Evolutionary conservation across 1,140 invertebrate genomes (phyloP), one percentile per base, ranked within the genome.

Genomic region (Pogonus chalceus): DNA sequence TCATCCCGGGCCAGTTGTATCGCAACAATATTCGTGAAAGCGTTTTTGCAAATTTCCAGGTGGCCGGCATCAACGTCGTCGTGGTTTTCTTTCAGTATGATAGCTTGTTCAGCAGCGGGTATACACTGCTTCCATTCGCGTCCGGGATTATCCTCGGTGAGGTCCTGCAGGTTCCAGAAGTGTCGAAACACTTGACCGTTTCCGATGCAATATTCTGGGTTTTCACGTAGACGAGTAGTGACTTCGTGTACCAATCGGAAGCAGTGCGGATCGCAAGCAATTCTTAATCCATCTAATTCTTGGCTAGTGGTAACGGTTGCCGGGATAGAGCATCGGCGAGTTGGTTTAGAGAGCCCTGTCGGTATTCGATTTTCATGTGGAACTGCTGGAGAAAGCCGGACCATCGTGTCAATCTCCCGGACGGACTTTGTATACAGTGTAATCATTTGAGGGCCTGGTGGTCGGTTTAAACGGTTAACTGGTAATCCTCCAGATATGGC

Each of bases 391-490:
- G 54, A 37, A 56, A 56, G 1, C 61, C 18, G 14, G 50, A 51
- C 55, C 60, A 64, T 16, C 60, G 20, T 21, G 63, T 53, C 10
- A 65, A 35, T 52, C 61, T 23, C n/a, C 56, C 58, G 4, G 54
- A 26, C 31, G 53, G 65, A 43, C 66, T 60, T 49, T 69, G 69
- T 0, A 69, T 55, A 4, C 61, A 51, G 20, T 65, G 54, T 7
- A 76, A 56, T 61, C 66, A 76, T 39, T 58, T 60, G 2, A 74
- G 52, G 1, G 66, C 53, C 9, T 63, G 57, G 35, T 75, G 71
- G 43, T 76, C 72, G 1, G 70, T 74, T 3, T 65, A 23, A 0
- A 73, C 61, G 2, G 37, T 63, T 37, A 76, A 74, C 7, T 64
- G 49, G 12, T 59, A 61, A 4, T 65, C 69, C 22, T 64, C 50